Base-by-base conservation (phyloP, 2,113 vertebrate genomes). In the Entelurus aequoreus region DNA sequence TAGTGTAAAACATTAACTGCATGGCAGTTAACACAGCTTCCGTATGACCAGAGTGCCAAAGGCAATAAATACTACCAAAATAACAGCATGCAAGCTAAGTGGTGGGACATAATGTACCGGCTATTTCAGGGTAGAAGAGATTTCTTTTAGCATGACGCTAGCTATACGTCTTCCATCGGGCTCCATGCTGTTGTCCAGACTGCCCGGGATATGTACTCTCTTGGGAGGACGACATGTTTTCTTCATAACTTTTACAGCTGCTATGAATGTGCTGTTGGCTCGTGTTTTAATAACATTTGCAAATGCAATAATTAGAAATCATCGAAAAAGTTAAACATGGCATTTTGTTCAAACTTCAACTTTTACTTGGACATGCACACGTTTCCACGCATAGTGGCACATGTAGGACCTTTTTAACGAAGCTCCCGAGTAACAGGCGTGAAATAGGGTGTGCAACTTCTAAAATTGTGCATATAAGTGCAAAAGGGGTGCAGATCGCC, bases 221-320 rank as follows among this genome's bases (percentile, higher is more conserved):
- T 76, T 80, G 75, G 74, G 80, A 72, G 74, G 61, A 69, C 11
- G 37, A 48, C 63, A 8, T 66, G 52, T 63, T 65, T 81, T 75
- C 28, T 75, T 60, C 69, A 60, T 37, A 38, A 56, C 72, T 62
- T 72, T 88, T 87, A 81, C 84, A 87, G 84, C 84, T 86, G 81
- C 28, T 28, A 3, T 4, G 4, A 28, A 28, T 3, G 28, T 28
- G 28, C 68, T 65, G 65, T 65, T 80, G 54, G 8, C 47, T 52
- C 37, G 6, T 55, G 36, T 42, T 56, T 42, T 15, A 3, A 6
- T 11, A 16, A n/a, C 36, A 5, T 37, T 54, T 38, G 10, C 40
- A 42, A 9, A 8, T 42, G 8, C 40, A 42, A 42, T 8, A 42
- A 42, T 42, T 42, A 42, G 8, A 42, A 42, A 42, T 42, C 8